Evolutionary conservation across 2,113 vertebrate genomes (phyloP).

Genomic region (Hystrix cristata): DNA sequence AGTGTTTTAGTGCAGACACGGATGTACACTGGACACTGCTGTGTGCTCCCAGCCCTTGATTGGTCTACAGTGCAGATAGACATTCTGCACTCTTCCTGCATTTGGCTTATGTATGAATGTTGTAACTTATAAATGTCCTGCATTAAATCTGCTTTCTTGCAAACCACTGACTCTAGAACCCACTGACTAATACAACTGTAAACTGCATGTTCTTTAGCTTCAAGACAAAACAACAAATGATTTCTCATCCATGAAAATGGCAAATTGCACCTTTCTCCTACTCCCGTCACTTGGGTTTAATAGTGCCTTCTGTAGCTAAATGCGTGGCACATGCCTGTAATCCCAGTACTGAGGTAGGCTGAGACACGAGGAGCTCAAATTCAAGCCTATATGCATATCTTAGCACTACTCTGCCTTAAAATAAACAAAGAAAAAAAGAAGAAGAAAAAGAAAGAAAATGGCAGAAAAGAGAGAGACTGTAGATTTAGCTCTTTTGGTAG

Average conservation of each 20-base stretch:
- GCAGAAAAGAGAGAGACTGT: background rate
- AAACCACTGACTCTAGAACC: too few species aligned
- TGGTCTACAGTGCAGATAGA: too few species aligned
- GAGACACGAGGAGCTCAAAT: background rate
- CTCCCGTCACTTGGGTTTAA: background rate
- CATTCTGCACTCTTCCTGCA: too few species aligned
- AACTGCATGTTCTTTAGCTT: background rate
- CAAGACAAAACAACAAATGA: background rate
- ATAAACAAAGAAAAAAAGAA: background rate
- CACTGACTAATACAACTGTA: too few species aligned
- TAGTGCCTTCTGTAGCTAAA: background rate
- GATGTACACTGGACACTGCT: too few species aligned
- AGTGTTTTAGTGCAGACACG: too few species aligned
- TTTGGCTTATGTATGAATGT: too few species aligned
- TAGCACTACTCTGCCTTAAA: background rate
- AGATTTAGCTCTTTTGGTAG: background rate
- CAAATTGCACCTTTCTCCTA: background rate
- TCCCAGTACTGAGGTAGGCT: background rate
- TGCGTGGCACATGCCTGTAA: background rate
- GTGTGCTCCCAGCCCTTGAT: too few species aligned
- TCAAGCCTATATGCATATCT: background rate
- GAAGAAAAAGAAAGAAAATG: background rate
- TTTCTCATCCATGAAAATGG: background rate
- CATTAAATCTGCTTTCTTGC: too few species aligned
- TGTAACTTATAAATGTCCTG: too few species aligned